These are phyloP conservation scores for Oncorhynchus nerka DNA, from an alignment of 2,113 vertebrate genomes.

Conservation along the genomic window DNA sequence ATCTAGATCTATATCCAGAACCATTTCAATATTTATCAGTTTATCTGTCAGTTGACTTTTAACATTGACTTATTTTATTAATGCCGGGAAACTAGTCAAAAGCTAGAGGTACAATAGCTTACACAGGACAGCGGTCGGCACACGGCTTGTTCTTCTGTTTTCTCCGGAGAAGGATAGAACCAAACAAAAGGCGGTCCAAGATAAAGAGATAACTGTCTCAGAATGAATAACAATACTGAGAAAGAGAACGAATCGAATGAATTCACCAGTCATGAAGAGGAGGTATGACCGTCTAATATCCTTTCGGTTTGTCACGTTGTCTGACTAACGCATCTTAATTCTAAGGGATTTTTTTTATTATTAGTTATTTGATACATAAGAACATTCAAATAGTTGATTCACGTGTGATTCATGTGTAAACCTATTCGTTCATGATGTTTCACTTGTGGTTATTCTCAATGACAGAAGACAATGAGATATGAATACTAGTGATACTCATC, in stretches of 20 bases:
- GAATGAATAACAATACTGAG: constrained; percentile 71
- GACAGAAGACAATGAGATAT: too few species aligned
- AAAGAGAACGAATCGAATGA: constrained; percentile 73
- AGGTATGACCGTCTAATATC: constrained; percentile 58
- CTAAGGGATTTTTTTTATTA: too few species aligned
- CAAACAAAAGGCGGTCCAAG: constrained; percentile 22
- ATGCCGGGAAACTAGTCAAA: constrained; percentile 54
- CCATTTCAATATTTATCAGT: background rate
- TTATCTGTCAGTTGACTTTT: constrained; percentile 15
- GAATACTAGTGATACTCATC: background rate
- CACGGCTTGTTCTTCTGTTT: constrained; percentile 25
- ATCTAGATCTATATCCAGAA: background rate
- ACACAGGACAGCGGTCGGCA: constrained; percentile 45
- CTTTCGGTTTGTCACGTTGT: constrained; percentile 1
- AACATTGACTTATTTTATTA: constrained; percentile 18
- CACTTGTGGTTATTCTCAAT: too few species aligned
- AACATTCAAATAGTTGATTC: too few species aligned
- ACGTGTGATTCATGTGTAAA: too few species aligned
- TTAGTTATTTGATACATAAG: too few species aligned
- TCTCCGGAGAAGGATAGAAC: constrained; percentile 32
- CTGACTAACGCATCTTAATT: background rate
- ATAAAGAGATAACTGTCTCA: constrained; percentile 45
- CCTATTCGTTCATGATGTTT: too few species aligned
- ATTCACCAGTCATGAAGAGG: constrained; percentile 74
- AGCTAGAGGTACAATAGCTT: constrained; percentile 28